Evolutionary conservation across 37 sponge, comb jelly and placozoan genomes (phyloP), one percentile per base, ranked within the genome.

Genomic region (Halichondria panicea): DNA sequence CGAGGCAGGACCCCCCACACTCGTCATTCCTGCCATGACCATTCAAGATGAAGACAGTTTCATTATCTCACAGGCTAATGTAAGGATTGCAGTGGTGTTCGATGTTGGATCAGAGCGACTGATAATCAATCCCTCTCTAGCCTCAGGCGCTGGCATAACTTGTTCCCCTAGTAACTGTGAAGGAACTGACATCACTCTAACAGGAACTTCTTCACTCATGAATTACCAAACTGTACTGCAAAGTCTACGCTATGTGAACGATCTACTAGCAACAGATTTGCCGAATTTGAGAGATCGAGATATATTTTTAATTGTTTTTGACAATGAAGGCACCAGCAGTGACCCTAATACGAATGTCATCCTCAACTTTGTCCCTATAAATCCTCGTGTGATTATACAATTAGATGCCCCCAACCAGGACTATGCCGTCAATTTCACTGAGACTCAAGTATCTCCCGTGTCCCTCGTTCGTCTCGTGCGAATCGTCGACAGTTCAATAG

Each of bases 401-500:
- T 76, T 91, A 25, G 71, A 77, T 53, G 66, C 67, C 41, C 91
- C 91, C 21, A 64, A 78, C 52, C 75, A 82, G 48, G 78, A 91
- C 63, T 91, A 71, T 35, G 39, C 28, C 60, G 82, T 79, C 0
- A 68, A 7, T 13, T 91, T 77, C 58, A 63, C 30, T n/a, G 83
- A 91, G 58, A 78, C 41, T 35, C 66, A 69, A 31, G 6, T 37
- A 1, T 42, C 38, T 21, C 55, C 33, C 0, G 68, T 86, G 30
- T 46, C 63, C 2, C 42, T 77, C 42, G 56, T 37, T 25, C 55
- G 71, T 19, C 25, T 38, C 4, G 68, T 82, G 2, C 13, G 79
- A 43, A 59, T 77, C 13, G 75, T 77, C 11, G 91, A 91, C 53
- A 60, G 79, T 33, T 86, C 91, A 37, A 54, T 91, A 0, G 36